These are phyloP conservation scores for Alviniconcha marisindica DNA, from an alignment of 1,140 invertebrate species.

Conservation along the genomic window DNA sequence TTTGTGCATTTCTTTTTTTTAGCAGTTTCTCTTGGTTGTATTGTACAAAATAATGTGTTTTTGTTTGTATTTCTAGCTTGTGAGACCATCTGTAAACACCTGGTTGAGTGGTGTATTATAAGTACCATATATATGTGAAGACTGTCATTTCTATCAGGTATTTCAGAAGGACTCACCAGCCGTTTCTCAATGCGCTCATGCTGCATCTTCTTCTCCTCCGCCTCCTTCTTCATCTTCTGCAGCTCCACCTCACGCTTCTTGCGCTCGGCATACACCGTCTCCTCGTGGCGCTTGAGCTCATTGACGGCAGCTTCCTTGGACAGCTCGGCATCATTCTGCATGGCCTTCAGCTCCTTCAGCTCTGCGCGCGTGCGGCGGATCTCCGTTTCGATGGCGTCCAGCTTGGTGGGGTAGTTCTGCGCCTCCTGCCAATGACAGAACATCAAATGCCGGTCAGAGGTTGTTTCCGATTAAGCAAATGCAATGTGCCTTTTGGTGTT, in stretches of 20 bases:
- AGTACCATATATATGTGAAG: too few relatives aligned
- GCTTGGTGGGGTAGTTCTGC: conserved; percentile 65
- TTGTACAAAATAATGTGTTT: too few relatives aligned
- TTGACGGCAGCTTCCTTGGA: conserved; percentile 71
- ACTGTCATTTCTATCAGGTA: too few relatives aligned
- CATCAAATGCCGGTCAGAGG: not conserved
- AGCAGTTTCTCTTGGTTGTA: too few relatives aligned
- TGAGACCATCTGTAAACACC: too few relatives aligned
- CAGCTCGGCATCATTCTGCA: conserved; percentile 74
- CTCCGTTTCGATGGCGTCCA: conserved; percentile 70
- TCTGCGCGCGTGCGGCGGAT: conserved; percentile 66
- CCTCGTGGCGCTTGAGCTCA: conserved; percentile 71
- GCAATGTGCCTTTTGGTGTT: too few relatives aligned
- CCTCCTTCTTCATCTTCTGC: conserved; percentile 75
- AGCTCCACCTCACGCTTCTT: conserved; percentile 75
- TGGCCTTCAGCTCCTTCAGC: conserved; percentile 71
- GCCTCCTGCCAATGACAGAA: conserved; percentile 60
- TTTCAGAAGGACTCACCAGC: conserved; percentile 65
- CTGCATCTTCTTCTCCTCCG: conserved; percentile 76
- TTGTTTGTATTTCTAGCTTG: too few relatives aligned
- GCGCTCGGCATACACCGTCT: conserved; percentile 73
- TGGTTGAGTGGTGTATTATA: too few relatives aligned
- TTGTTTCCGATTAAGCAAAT: too few relatives aligned
- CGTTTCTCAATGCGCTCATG: conserved; percentile 75
- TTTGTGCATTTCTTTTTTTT: too few relatives aligned